Percentiles rank a stretch among this genome's conserved stretches.
Evolutionary conservation across 2,797 vertebrate genomes (phyloP).

Genomic region (Argentina silus): DNA sequence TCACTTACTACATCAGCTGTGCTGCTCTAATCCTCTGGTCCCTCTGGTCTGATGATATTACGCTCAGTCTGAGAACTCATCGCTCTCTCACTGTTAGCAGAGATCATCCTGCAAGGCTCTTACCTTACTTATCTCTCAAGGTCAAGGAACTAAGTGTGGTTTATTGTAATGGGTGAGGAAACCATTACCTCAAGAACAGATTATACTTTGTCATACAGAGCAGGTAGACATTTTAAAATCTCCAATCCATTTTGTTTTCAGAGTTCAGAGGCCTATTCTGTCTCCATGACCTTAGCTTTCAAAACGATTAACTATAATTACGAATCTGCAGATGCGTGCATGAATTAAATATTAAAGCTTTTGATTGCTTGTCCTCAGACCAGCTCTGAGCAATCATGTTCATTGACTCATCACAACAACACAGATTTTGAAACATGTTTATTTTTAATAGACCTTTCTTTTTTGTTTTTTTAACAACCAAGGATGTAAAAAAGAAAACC

Average conservation of each 20-base stretch:
- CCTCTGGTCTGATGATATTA: too few relatives aligned
- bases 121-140: too few relatives aligned
- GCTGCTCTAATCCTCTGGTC: too few relatives aligned
- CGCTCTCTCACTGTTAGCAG: too few relatives aligned
- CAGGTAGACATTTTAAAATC: neutral
- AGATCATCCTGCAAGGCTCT: too few relatives aligned
- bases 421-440: conserved; percentile 77
- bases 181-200: too few relatives aligned
- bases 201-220: too few relatives aligned
- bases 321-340: too few relatives aligned
- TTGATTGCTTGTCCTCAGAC: conserved; percentile 56
- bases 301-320: neutral
- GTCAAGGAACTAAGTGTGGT: too few relatives aligned
- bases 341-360: neutral
- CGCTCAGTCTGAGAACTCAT: too few relatives aligned
- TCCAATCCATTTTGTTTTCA: neutral
- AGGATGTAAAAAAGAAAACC: conserved; percentile 78
- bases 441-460: conserved; percentile 76
- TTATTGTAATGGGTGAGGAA: too few relatives aligned
- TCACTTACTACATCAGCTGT: too few relatives aligned
- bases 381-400: conserved; percentile 35
- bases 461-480: conserved; percentile 75
- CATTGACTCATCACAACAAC: conserved; percentile 61
- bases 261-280: neutral
- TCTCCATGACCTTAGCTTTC: neutral